Conservation (phyloP, 2,888 invertebrate genomes). For the Agrotis ipsilon region DNA sequence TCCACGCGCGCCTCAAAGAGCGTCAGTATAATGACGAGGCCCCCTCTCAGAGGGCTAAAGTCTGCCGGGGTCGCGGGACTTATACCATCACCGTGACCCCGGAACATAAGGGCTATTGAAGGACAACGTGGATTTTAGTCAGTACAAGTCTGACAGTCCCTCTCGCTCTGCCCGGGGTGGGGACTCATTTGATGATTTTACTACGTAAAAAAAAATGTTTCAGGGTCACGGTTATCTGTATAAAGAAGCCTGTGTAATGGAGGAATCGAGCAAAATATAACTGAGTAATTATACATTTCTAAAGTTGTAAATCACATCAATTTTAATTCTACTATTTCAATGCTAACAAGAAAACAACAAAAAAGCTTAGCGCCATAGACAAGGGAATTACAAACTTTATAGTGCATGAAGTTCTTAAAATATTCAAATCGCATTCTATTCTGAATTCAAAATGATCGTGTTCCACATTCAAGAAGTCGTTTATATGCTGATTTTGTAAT, state of each 20-base stretch:
- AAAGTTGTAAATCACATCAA: slow-evolving; percentile 7
- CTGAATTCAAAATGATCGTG: slow-evolving; percentile 50
- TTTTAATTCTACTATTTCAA: slow-evolving; percentile 25
- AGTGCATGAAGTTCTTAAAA: slow-evolving; percentile 55
- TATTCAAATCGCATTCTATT: slow-evolving; percentile 64
- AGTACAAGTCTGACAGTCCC: no score
- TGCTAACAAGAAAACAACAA: slow-evolving; percentile 37
- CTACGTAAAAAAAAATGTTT: no score
- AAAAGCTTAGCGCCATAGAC: slow-evolving; percentile 46
- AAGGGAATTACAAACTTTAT: slow-evolving; percentile 58
- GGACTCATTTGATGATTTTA: no score
- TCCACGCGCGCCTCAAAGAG: no score
- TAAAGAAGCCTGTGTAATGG: background rate
- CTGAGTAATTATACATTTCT: background rate
- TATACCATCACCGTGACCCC: no score
- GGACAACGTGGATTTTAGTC: no score
- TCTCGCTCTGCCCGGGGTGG: no score
- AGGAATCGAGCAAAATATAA: background rate
- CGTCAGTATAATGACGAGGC: no score
- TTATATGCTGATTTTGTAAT: slow-evolving; percentile 43
- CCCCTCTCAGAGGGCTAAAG: no score
- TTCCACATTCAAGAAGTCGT: slow-evolving; percentile 54
- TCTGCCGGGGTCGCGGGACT: no score
- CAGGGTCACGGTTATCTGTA: no score
- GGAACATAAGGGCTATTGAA: no score